phyloP scores from a whole-genome alignment of 2,113 vertebrate genomes.

The Brachirus orientalis region DNA sequence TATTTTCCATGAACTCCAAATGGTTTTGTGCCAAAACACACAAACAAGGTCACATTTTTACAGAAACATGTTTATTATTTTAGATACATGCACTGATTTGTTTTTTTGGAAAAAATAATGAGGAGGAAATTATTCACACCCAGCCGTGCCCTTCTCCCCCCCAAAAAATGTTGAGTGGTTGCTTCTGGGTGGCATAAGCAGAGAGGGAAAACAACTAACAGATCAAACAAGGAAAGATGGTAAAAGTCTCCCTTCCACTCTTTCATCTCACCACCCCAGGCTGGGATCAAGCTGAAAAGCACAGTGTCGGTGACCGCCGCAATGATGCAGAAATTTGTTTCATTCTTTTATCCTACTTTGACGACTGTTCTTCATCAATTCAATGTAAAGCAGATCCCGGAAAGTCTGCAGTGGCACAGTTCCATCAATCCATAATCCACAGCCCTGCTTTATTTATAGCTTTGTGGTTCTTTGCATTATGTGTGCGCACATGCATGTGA shows the following conservation, averaged over 20 bases:
- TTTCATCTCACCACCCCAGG: constrained; percentile 3
- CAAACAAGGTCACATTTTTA: constrained; percentile 36
- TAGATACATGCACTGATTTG: constrained; percentile 36
- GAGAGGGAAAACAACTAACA: constrained; percentile 38
- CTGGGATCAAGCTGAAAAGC: constrained; percentile 40
- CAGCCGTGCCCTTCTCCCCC: background rate
- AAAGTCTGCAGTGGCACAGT: constrained; percentile 14
- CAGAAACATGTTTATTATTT: constrained; percentile 57
- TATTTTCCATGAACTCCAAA: constrained; percentile 41
- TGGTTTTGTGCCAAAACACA: constrained; percentile 38
- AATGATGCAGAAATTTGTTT: constrained; percentile 5
- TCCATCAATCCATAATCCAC: constrained; percentile 25
- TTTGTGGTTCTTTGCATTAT: constrained; percentile 10
- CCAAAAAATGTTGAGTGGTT: constrained; percentile 10
- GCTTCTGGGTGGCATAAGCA: constrained; percentile 68
- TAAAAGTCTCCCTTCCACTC: constrained; percentile 36
- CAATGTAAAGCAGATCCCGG: constrained; percentile 37
- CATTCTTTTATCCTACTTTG: constrained; percentile 11
- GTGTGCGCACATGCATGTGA: constrained; percentile 12
- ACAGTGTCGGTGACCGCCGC: constrained; percentile 8
- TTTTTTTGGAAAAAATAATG: constrained; percentile 34
- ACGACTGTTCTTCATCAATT: constrained; percentile 25
- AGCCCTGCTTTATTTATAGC: constrained; percentile 54
- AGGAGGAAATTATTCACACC: constrained; percentile 52
- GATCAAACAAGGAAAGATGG: constrained; percentile 42